A percentile compares a stretch with the other conserved stretches of the same genome.
Evolutionary conservation across 2,888 invertebrate species (phyloP).

Genomic region (Temnothorax ravouxi): DNA sequence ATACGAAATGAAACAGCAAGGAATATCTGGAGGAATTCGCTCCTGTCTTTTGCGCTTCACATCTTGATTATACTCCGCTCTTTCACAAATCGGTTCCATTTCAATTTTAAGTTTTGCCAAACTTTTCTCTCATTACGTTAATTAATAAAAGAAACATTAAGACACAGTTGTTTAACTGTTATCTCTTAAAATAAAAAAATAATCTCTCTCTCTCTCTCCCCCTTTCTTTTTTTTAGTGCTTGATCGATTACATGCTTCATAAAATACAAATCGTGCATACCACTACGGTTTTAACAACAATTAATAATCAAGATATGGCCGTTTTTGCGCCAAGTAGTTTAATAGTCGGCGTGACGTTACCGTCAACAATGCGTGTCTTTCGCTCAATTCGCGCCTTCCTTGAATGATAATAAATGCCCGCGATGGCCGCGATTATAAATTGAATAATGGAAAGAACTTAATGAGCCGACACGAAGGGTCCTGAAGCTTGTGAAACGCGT

Average conservation of each 20-base stretch:
- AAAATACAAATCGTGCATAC: conserved; percentile 4
- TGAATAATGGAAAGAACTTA: conserved; percentile 83
- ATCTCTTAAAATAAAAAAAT: conserved; percentile 73
- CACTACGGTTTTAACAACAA: conserved; percentile 2
- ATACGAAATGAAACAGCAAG: conserved; percentile 68
- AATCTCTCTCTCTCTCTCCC: neutral
- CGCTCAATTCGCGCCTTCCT: conserved; percentile 77
- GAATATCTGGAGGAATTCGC: conserved; percentile 53
- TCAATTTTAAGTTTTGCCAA: conserved; percentile 7
- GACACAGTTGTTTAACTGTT: conserved; percentile 73
- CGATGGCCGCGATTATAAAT: conserved; percentile 83
- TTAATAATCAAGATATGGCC: neutral
- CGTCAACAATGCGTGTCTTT: conserved; percentile 80
- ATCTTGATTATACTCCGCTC: conserved; percentile 39
- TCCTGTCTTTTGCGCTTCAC: conserved; percentile 28
- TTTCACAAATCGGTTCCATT: conserved; percentile 46
- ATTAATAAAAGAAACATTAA: conserved; percentile 76
- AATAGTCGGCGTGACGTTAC: conserved; percentile 74
- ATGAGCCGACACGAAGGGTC: conserved; percentile 73
- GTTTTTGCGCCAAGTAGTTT: conserved; percentile 44
- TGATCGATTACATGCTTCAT: conserved; percentile 69
- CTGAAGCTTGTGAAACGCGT: conserved; percentile 27
- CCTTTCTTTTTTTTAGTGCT: neutral
- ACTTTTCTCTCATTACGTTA: conserved; percentile 67
- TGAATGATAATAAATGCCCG: conserved; percentile 80